phyloP scores from a whole-genome alignment of 2,797 vertebrate species.

The Luscinia luscinia region DNA sequence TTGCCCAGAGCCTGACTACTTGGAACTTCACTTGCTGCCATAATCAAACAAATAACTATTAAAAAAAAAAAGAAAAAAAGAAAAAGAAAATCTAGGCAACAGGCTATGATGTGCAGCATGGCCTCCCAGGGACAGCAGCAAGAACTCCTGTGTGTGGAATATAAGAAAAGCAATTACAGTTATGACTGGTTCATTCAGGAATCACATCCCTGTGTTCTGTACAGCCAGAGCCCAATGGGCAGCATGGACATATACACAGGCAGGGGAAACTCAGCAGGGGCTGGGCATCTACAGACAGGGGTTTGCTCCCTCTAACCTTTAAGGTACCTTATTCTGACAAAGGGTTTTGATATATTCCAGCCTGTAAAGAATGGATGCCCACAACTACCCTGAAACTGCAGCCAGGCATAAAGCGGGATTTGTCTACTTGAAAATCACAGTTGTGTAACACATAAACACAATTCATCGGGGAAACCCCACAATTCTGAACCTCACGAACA shows the following conservation, averaged over 20 bases:
- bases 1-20: neutral
- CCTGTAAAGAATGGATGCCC: accelerated
- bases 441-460: neutral
- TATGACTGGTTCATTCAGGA: neutral
- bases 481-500: accelerated
- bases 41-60: neutral
- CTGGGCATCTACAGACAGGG: neutral
- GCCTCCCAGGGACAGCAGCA: neutral
- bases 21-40: neutral
- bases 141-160: neutral
- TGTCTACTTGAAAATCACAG: neutral
- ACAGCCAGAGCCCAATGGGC: neutral
- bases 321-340: neutral
- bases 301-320: neutral
- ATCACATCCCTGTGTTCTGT: neutral
- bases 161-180: neutral
- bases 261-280: neutral
- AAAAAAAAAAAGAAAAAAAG: neutral
- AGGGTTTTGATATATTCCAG: neutral
- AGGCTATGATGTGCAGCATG: neutral
- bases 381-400: neutral
- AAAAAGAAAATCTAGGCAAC: neutral
- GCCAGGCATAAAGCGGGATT: neutral
- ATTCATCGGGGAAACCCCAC: neutral
- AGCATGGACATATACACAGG: accelerated